Evolutionary conservation across 2,888 invertebrate species (phyloP), one percentile per base, ranked within the genome.

Genomic region (Marronus borbonicus): DNA sequence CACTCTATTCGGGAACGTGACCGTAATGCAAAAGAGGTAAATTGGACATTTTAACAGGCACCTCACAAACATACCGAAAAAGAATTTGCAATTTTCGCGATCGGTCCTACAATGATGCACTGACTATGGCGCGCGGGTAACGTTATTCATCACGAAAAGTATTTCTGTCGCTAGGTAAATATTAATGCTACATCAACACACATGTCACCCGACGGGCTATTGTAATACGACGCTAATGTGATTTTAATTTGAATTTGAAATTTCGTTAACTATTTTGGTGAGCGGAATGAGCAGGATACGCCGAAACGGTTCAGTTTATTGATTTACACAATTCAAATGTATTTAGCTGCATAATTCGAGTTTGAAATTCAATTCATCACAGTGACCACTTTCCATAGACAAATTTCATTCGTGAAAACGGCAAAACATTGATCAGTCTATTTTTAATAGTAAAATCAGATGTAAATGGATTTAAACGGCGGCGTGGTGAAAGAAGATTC

Each of bases 131-230:
- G 36, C 24, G 55, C 36, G 36, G 60, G 44, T 36, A 44, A 24
- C 60, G 62, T 60, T 60, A 60, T 60, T 74, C 72, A 60, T 68
- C 50, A 68, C 20, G 44, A 60, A 74, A 74, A 44, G 72, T 60
- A 62, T 74, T 74, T 74, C 39, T 20, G 72, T 60, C 60, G 20
- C 20, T 49, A 68, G 72, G 72, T 60, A 74, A 74, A 74, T 70
- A 70, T 70, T 70, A 70, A 70, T 74, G 72, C 62, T 74, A 74
- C 72, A 74, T 74, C 60, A 74, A 72, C 72, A 72, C 72, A 39
- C 72, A 39, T 74, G 72, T 60, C 60, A 24, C 20, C 44, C 49
- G 4, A 14, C 24, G 31, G 44, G 44, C 24, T 14, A 74, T 60
- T 60, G 72, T 62, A 62, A 74, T 60, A 44, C 60, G 72, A 60